phyloP scores from a whole-genome alignment of 2,888 invertebrate species.

The Microdon myrmicae region DNA sequence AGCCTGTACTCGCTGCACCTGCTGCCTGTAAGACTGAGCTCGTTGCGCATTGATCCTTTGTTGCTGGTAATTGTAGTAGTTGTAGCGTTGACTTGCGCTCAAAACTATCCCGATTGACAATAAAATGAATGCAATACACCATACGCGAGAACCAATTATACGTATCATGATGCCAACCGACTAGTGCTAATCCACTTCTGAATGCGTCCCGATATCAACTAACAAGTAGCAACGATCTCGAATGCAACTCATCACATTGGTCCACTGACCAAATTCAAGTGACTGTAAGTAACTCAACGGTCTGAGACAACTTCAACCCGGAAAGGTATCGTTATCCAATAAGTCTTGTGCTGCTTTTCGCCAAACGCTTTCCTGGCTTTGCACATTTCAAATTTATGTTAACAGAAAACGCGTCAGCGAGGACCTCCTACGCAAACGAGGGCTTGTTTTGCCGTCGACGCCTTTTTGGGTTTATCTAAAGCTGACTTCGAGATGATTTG shows the following conservation, averaged over 20 bases:
- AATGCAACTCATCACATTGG: slow-evolving; percentile 21
- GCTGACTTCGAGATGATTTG: too few species aligned
- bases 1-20: not conserved
- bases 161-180: slow-evolving; percentile 3
- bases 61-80: slow-evolving; percentile 34
- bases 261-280: not conserved
- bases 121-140: slow-evolving; percentile 17
- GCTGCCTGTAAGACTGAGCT: too few species aligned
- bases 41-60: slow-evolving; percentile 27
- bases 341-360: too few species aligned
- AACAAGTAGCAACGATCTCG: slow-evolving; percentile 1
- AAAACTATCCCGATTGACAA: slow-evolving; percentile 22
- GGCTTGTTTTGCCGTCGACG: too few species aligned
- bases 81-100: slow-evolving; percentile 35
- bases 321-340: too few species aligned
- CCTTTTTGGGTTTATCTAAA: too few species aligned
- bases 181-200: slow-evolving; percentile 21
- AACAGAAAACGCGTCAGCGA: too few species aligned
- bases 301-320: too few species aligned
- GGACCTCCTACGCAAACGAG: too few species aligned
- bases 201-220: slow-evolving; percentile 22
- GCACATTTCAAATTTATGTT: too few species aligned
- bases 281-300: too few species aligned
- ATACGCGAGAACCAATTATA: not conserved
- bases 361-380: too few species aligned